Base-by-base conservation (phyloP, 2,113 vertebrate genomes). In the Engystomops pustulosus region DNA sequence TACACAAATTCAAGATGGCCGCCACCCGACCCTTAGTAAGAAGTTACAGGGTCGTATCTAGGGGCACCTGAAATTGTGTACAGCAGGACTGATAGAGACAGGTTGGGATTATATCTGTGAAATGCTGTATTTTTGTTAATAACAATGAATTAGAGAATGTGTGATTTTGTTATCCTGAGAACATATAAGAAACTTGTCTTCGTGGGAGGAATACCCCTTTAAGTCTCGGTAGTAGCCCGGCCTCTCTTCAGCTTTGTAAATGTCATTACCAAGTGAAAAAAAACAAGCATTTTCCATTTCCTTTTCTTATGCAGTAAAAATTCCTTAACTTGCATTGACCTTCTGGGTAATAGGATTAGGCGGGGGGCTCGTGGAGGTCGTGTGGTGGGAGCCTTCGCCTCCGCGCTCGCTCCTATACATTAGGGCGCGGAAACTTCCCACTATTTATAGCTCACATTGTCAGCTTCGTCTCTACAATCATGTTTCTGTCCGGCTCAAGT, bases 281-380 rank as follows among this genome's bases (percentile, higher is more conserved):
- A 53, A 70, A 38, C 6, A 4, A 32, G 23, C 44, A 53, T 70
- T 49, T 38, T 53, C 67, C 45, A 18, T 30, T 51, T 69, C 79
- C 65, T 53, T 51, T 8, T 47, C 30, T 36, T 49, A 11, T 44
- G 30, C 47, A 27, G 32, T 41, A 55, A 49, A 70, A 70, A 36
- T 80, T 27, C 67, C 65, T 79, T 81, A 75, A 71, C 79, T 82
- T 51, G 34, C n/a, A 53, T 55, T 81, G 83, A 85, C 83, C 79
- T 80, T 77, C 86, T 87, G 86, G 88, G 86, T 90, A 91, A 92
- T 86, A 72, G 36, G 70, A 86, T 91, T 91, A 89, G 34, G 89
- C 70, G 62, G 34, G 79, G 88, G 85, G 86, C 89, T 88, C 88
- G 80, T 91, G 87, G 89, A 84, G 34, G 85, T 84, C 41, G 62